Percentiles rank a stretch among this genome's conserved stretches.
Conservation (phyloP, 2,888 invertebrate genomes). For the Steinernema carpocapsae region DNA sequence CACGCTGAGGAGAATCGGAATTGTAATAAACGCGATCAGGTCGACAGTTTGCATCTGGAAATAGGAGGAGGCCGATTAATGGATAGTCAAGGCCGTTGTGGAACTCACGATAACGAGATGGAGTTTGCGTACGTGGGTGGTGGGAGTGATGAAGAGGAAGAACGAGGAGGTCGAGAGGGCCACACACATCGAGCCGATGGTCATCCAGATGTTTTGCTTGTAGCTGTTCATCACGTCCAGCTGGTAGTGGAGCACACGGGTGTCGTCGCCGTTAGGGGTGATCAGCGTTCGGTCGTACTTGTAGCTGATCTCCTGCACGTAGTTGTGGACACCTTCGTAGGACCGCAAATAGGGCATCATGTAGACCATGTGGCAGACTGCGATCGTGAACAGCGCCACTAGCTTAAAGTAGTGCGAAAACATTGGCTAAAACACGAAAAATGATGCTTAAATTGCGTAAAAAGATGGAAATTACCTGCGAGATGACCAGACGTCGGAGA, state of each 20-base stretch:
- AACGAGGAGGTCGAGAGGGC: conserved; percentile 62
- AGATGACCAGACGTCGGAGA: neutral
- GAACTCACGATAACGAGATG: neutral
- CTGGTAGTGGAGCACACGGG: conserved; percentile 37
- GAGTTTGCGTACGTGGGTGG: conserved; percentile 40
- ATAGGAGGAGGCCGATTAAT: no score
- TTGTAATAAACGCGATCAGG: conserved; percentile 55
- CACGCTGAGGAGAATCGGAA: conserved; percentile 56
- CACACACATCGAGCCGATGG: conserved; percentile 65
- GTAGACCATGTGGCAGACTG: conserved; percentile 61
- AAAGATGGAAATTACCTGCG: neutral
- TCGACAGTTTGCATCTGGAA: conserved; percentile 57
- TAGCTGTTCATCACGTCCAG: conserved; percentile 51
- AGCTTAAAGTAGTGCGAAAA: conserved; percentile 61
- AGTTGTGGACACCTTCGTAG: conserved; percentile 49
- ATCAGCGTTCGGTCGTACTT: conserved; percentile 25
- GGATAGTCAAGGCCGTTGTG: neutral
- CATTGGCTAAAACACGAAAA: conserved; percentile 49
- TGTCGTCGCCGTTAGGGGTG: conserved; percentile 29
- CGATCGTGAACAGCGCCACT: conserved; percentile 57
- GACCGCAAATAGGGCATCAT: conserved; percentile 50
- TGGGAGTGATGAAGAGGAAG: conserved; percentile 61
- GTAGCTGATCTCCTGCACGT: conserved; percentile 34
- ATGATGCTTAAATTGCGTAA: neutral
- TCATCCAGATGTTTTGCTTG: conserved; percentile 67